Evolutionary conservation across 2,888 invertebrate genomes (phyloP).

Genomic region (Drosophila neotestacea): DNA sequence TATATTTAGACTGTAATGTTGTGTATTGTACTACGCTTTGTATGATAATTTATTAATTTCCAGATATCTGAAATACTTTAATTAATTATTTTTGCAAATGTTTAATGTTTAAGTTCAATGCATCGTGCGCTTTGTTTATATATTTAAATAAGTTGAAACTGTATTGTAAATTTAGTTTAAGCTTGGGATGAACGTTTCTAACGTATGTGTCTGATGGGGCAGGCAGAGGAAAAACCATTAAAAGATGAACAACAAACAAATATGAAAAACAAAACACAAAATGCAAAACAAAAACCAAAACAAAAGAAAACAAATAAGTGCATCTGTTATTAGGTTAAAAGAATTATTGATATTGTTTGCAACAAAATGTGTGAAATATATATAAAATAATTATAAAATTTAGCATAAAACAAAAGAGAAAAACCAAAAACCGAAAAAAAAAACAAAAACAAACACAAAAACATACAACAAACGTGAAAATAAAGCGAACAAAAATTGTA

Average conservation of each 20-base stretch:
- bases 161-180: conserved; percentile 63
- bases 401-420: conserved; percentile 58
- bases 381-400: conserved; percentile 56
- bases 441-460: conserved; percentile 32
- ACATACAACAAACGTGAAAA: conserved; percentile 44
- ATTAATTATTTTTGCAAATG: conserved; percentile 48
- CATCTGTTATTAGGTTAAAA: conserved; percentile 80
- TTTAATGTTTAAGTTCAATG: conserved; percentile 47
- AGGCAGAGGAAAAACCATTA: conserved; percentile 30
- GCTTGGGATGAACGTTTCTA: conserved; percentile 46
- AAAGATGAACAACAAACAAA: conserved; percentile 31
- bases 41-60: conserved; percentile 45
- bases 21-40: conserved; percentile 56
- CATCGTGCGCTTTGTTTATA: conserved; percentile 64
- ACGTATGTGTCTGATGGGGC: conserved; percentile 21
- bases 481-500: conserved; percentile 66
- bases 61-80: conserved; percentile 34
- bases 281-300: conserved; percentile 26
- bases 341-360: conserved; percentile 79
- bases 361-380: conserved; percentile 77
- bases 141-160: conserved; percentile 39
- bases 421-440: conserved; percentile 36
- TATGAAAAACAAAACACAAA: conserved; percentile 28
- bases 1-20: conserved; percentile 69
- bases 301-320: conserved; percentile 47